Base-by-base conservation (phyloP, 2,113 vertebrate species). In the Ciconia stormi region DNA sequence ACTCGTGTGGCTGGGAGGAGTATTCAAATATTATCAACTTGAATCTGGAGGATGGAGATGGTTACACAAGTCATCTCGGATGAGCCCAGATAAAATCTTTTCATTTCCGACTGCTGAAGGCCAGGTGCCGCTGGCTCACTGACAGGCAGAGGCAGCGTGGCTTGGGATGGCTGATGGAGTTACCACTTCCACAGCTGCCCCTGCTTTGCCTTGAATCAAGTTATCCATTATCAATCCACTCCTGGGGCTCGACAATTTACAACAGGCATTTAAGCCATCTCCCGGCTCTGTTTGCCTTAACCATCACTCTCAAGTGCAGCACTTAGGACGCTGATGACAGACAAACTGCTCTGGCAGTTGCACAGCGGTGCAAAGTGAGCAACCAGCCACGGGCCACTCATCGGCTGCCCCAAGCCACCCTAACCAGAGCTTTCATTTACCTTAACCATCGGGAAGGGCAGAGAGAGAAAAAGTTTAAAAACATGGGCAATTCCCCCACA, bases 251-350 rank as follows among this genome's bases (percentile, higher is more conserved):
- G 0, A 79, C 36, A 74, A 82, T 95, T 89, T 94, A 94, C 89
- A 94, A 69, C 20, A 85, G 65, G 52, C 56, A 89, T 96, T 94
- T 87, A 87, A 93, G 52, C 44, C 50, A 62, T 55, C 52, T 53
- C 38, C 72, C 11, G 2, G 63, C 27, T 87, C 83, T 2, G 2
- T 58, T 9, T 89, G 69, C 72, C 65, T 89, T 52, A 84, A 71
- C 52, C 89, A 84, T 71, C 47, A 52, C 40, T 30, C 76, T 91
- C 80, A 78, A 94, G 87, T 74, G 34, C 23, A 67, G 72, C 65
- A 94, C 77, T 94, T 87, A 82, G 56, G 83, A 79, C 13, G 10
- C n/a, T 18, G 52, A 89, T 62, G 83, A 96, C 82, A 90, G 89
- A 94, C 47, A 84, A 93, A 63, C 59, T 56, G 38, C 42, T 73